Evolutionary conservation across 53 echinoderm and acorn worm genomes (phyloP), one percentile per base, ranked within the genome.

Genomic region (Luidia sarsii): DNA sequence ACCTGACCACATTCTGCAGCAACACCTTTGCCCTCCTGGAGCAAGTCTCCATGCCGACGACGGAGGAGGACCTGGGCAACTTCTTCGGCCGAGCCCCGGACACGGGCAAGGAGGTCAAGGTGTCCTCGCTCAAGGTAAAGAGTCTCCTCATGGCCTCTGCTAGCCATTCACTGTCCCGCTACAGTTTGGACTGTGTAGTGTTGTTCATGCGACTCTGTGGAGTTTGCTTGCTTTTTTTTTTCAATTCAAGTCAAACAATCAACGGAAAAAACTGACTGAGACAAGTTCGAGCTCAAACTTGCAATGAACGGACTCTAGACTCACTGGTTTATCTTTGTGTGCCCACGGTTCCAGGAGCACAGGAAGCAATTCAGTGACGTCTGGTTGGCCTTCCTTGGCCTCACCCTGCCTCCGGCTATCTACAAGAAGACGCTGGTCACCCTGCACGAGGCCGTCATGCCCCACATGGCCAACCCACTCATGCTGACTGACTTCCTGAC

Each of bases 401-500:
- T 99, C 21, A 86, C 89, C 5, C 87, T 99, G 2, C 91, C 99
- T 9, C 83, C 85, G 7, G 39, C 72, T 9, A 80, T 94, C 68
- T 99, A 99, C 84, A 99, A 99, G 83, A 86, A 86, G 51, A 83
- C 91, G 25, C 81, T 99, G 48, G 68, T 97, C 5, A 89, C 91
- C 18, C 86, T 97, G 4, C 99, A 97, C 34, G 99, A 94, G 39
- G 72, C 61, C 21, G 87, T 97, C 38, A 99, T 99, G 82, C 99
- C 99, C 0, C 89, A 99, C 67, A 94, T 99, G 94, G 77, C 84
- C 14, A 94, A 87, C 36, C 94, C 94, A 29, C 72, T 97, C 1
- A 81, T 91, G 0, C 93, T 97, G 0, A 93, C 90, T 0, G 97
- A 97, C 65, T 97, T 97, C 67, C 85, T 97, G 25, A 94, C 91